Base-by-base conservation (phyloP, 2,888 invertebrate species). In the Cecidostiba fungosa region DNA sequence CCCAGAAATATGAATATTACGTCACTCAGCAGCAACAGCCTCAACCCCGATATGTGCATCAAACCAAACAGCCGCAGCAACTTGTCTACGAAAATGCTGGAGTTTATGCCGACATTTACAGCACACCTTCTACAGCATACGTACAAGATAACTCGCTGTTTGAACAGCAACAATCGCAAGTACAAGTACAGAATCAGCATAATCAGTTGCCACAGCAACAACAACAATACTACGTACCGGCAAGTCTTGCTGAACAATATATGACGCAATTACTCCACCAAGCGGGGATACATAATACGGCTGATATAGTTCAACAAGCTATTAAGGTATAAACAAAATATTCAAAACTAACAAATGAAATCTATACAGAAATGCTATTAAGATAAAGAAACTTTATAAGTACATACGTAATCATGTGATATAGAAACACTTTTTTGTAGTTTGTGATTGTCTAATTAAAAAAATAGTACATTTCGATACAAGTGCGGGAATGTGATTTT, bases 131-230 rank as follows among this genome's bases (percentile, higher is more conserved):
- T 50, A 89, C 91, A 39, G 85, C 89, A 79, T 91, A 91, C 84
- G 87, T 89, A 32, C 92, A 92, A 81, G 91, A 90, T 82, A 92
- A 92, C 85, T 87, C 88, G 16, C 77, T 90, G 86, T 89, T 89
- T 70, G 89, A 86, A 36, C 89, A 86, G 36, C 79, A 74, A 16
- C 88, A 88, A 77, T 89, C 89, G 14, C 88, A 88, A 39, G 39
- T 43, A 8, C 89, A 88, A 77, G 89, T 82, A 39, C 88, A 88
- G 77, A 89, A 84, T 23, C 74, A 74, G 12, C 88, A 88, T 76
- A 88, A 81, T 43, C 77, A 70, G 77, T 89, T 83, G 32, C 88
- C 88, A 76, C 89, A 84, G 29, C 76, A 78, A 10, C 77, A 69
- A 19, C 89, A 88, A 82, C 89, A 89, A 23, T 89, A 89, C 85